Percentiles rank a stretch among this genome's conserved stretches.
Evolutionary conservation across 2,113 vertebrate genomes (phyloP).

Genomic region (Gallinago media): DNA sequence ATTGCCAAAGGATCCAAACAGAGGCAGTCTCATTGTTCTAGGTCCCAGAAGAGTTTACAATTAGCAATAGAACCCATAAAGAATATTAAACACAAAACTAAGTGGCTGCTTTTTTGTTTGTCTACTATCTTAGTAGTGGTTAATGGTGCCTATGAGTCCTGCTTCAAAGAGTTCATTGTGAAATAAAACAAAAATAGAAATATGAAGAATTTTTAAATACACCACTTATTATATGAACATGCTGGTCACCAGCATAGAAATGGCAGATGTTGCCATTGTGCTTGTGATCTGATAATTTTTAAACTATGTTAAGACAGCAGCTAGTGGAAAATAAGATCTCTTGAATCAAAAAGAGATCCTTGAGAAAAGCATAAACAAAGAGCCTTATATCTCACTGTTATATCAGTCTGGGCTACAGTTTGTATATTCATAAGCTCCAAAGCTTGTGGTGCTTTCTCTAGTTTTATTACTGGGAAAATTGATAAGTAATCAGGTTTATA

Average conservation of each 20-base stretch:
- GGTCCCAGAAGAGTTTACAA: neutral
- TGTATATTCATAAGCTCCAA: neutral
- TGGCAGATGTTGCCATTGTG: neutral
- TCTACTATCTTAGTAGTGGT: neutral
- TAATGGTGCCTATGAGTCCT: neutral
- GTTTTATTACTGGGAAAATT: conserved; percentile 1
- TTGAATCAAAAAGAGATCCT: neutral
- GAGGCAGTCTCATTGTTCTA: neutral
- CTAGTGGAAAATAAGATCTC: neutral
- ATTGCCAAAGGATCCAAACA: neutral
- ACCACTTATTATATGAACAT: neutral
- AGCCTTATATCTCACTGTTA: neutral
- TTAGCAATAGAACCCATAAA: neutral
- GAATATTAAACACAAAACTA: neutral
- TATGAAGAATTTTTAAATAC: neutral
- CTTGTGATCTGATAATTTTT: neutral
- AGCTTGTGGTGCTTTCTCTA: neutral
- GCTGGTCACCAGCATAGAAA: neutral
- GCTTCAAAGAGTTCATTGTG: neutral
- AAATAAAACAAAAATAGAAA: neutral
- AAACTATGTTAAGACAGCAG: neutral
- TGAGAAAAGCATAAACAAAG: neutral
- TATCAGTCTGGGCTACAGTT: neutral
- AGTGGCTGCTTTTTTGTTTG: neutral
- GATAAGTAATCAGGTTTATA: conserved; percentile 30